These are phyloP conservation scores for Sebastes itinus DNA, from an alignment of 2,797 vertebrate species.

Conservation along the genomic window DNA sequence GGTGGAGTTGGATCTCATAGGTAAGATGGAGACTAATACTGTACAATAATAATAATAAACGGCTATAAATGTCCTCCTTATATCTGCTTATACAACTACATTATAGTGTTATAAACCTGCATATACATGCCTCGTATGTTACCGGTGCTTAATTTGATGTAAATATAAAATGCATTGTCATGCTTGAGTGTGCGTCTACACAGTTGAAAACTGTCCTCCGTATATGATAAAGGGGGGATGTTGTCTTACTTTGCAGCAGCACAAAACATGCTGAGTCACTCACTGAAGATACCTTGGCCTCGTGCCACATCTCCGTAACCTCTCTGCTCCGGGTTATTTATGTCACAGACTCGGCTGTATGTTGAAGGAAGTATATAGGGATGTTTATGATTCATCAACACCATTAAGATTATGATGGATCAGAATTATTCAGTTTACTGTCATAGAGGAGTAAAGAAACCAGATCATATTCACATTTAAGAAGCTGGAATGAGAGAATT, in stretches of 20 bases:
- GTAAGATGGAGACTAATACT: constrained; percentile 78
- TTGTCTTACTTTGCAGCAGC: neutral
- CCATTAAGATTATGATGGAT: too few species aligned
- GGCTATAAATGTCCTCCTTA: neutral
- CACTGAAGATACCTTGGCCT: constrained; percentile 31
- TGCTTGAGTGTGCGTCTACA: neutral
- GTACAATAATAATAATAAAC: neutral
- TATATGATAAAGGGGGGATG: neutral
- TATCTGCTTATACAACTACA: neutral
- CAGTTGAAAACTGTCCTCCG: neutral
- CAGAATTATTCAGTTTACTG: too few species aligned
- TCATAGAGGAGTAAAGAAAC: too few species aligned
- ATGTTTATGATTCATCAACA: neutral
- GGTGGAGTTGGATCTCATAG: constrained; percentile 90
- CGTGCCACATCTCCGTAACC: constrained; percentile 3
- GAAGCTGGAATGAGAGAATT: too few species aligned
- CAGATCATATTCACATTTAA: too few species aligned
- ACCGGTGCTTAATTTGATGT: neutral
- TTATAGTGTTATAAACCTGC: neutral
- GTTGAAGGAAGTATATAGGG: neutral
- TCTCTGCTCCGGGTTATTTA: neutral
- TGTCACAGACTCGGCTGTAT: neutral
- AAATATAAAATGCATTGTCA: neutral
- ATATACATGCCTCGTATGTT: too few species aligned
- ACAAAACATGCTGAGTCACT: constrained; percentile 78